Evolutionary conservation across 2,888 invertebrate genomes (phyloP), one percentile per base, ranked within the genome.

Genomic region (Lepidocyrtinus sp.): DNA sequence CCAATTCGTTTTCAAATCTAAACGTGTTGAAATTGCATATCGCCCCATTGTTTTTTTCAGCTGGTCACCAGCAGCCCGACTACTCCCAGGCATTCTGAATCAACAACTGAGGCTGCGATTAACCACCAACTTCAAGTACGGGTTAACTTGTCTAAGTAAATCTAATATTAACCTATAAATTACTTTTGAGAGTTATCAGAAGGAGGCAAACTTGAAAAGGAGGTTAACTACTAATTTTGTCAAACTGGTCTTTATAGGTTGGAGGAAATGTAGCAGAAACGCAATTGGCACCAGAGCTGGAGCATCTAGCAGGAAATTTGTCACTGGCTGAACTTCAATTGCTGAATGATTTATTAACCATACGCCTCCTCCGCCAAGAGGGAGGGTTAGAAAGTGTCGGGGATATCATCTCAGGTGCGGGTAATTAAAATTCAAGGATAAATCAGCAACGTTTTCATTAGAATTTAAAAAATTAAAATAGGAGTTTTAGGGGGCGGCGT

Each of bases 401-500:
- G 26, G 19, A 36, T 24, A 77, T 77, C 7, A 46, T 77, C 3
- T 26, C 67, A 2, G 77, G 77, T 7, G 72, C 1, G 50, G 15
- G 50, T 50, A 7, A 7, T 50, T 50, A 50, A 50, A 2, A 12
- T 50, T n/a, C n/a, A n/a, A n/a, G n/a, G 50, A 17, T 50, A 50
- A 36, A 5, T 7, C 5, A 7, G 36, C 12, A 36, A 36, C 12
- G 36, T 50, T 50, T 12, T 12, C 50, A 2, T 50, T 50, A 1
- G 15, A 15, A 50, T 50, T 50, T 50, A 50, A n/a, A n/a, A n/a
- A n/a, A n/a, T n/a, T n/a, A n/a, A n/a, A n/a, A n/a, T n/a, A 36
- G 50, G 50, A 1, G 50, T 77, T 22, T 59, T 77, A 61, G 77
- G 77, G 1, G 77, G 77, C 36, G 77, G 77, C 2, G 2, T 77